Percentiles rank a stretch among this genome's conserved stretches.
Evolutionary conservation across 2,113 vertebrate genomes (phyloP).

Genomic region (Sebastes fasciatus): DNA sequence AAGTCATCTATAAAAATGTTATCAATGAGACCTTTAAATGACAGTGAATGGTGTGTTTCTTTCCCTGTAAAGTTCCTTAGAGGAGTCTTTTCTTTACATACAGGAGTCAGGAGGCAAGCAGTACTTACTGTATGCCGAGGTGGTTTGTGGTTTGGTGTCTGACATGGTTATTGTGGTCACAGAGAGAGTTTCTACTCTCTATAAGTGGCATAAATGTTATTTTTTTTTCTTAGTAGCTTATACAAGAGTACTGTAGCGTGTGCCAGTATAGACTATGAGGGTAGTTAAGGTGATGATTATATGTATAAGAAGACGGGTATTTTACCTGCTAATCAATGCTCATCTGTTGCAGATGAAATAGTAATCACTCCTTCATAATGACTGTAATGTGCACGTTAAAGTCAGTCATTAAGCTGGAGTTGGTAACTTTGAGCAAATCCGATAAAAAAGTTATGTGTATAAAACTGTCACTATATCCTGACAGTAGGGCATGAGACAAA

Average conservation of each 20-base stretch:
- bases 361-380: conserved; percentile 15
- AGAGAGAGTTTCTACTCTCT: conserved; percentile 40
- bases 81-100: conserved; percentile 27
- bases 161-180: conserved; percentile 67
- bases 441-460: too few species aligned
- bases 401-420: conserved; percentile 6
- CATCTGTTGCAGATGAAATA: conserved; percentile 25
- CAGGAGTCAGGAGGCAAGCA: conserved; percentile 38
- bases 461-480: too few species aligned
- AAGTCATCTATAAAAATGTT: too few species aligned
- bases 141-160: conserved; percentile 78
- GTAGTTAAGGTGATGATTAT: conserved; percentile 44
- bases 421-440: too few species aligned
- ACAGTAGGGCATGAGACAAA: too few species aligned
- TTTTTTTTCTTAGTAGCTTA: conserved; percentile 29
- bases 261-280: conserved; percentile 42
- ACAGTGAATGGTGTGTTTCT: conserved; percentile 8
- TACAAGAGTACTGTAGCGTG: conserved; percentile 9
- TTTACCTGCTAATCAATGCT: conserved; percentile 37
- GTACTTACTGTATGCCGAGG: conserved; percentile 51
- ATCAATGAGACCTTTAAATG: background rate
- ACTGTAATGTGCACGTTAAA: conserved; percentile 11
- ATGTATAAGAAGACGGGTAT: conserved; percentile 16
- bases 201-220: conserved; percentile 37
- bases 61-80: background rate